phyloP scores from a whole-genome alignment of 2,113 vertebrate species.

The Pseudopipra pipra region DNA sequence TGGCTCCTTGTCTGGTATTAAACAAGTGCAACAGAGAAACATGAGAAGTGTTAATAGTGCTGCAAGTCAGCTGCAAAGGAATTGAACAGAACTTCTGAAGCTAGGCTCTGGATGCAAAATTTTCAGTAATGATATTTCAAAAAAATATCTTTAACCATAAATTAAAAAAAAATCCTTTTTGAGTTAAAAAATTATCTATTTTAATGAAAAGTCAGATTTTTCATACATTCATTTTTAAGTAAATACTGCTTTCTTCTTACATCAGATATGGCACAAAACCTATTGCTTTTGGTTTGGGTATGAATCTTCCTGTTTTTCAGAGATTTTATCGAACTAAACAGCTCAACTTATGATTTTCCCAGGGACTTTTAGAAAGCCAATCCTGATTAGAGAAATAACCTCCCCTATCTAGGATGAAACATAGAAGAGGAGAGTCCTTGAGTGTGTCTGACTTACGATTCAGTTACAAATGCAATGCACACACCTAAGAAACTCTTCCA shows the following conservation, averaged over 20 bases:
- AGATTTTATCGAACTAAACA: background rate
- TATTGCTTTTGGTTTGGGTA: background rate
- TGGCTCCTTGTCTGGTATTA: background rate
- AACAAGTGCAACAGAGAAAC: conserved; percentile 37
- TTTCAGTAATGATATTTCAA: background rate
- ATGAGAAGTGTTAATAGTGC: background rate
- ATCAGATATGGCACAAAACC: background rate
- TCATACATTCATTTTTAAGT: background rate
- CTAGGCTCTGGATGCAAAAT: background rate
- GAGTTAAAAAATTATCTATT: background rate
- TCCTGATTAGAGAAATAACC: background rate
- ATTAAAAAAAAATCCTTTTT: background rate
- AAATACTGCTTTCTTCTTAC: background rate
- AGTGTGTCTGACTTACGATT: background rate
- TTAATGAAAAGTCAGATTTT: background rate
- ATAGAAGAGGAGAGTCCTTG: background rate
- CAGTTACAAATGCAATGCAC: background rate
- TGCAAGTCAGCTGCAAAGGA: background rate
- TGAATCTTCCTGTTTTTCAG: background rate
- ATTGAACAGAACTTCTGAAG: background rate
- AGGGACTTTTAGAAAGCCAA: background rate
- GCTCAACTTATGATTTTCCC: background rate
- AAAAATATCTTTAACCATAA: background rate
- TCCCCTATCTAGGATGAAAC: background rate
- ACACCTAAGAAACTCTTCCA: background rate